A percentile compares a stretch with the other conserved stretches of the same genome.
These are phyloP conservation scores for Dynastes hyllus DNA, from an alignment of 2,888 invertebrate species.

Conservation along the genomic window DNA sequence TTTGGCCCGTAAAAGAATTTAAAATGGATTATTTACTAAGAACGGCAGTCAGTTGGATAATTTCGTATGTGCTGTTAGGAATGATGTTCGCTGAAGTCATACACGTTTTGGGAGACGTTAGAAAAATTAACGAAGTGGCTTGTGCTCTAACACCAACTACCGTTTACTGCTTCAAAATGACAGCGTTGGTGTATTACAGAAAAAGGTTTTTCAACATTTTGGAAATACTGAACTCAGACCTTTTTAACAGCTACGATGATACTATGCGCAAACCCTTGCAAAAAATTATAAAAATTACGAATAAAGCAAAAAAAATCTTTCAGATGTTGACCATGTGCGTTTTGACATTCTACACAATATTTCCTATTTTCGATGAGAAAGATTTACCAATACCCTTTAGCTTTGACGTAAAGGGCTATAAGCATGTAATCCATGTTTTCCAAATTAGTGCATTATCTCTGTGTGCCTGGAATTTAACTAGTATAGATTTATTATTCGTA, in stretches of 20 bases:
- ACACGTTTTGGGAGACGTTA: conserved; percentile 28
- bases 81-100: conserved; percentile 21
- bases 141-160: conserved; percentile 3
- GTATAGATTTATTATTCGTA: conserved; percentile 39
- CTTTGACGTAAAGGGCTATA: conserved; percentile 31
- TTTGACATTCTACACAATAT: conserved; percentile 36
- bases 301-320: conserved; percentile 12
- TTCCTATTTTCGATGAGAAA: conserved; percentile 42
- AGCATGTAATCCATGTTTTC: conserved; percentile 38
- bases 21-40: neutral
- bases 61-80: neutral
- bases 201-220: conserved; percentile 32
- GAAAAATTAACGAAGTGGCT: conserved; percentile 34
- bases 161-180: conserved; percentile 34
- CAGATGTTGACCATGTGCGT: conserved; percentile 5
- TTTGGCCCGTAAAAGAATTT: conserved; percentile 26
- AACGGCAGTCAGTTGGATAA: conserved; percentile 11
- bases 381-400: conserved; percentile 46
- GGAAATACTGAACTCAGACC: conserved; percentile 35
- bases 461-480: conserved; percentile 47
- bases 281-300: conserved; percentile 16
- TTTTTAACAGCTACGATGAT: conserved; percentile 38
- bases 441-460: conserved; percentile 9
- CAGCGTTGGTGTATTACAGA: conserved; percentile 8
- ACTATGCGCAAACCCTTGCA: conserved; percentile 31